These are phyloP conservation scores for Ophion ventricosus DNA, from an alignment of 2,888 invertebrate genomes.

Conservation along the genomic window DNA sequence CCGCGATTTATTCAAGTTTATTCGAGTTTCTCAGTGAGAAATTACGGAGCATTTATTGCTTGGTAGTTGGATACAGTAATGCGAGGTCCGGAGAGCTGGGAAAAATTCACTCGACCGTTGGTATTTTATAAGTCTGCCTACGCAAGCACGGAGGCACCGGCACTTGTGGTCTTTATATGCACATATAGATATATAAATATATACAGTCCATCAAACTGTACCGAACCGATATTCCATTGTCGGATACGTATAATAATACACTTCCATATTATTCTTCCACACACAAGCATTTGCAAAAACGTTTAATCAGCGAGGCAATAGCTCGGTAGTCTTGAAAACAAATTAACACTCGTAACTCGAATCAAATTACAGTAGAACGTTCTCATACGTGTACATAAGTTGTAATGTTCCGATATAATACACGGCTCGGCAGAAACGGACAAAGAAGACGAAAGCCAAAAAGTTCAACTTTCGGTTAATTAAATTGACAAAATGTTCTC, in stretches of 20 bases:
- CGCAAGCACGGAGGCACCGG: slow-evolving; percentile 28
- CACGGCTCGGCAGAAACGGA: not conserved
- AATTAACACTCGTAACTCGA: slow-evolving; percentile 55
- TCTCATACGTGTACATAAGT: not conserved
- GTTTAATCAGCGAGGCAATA: slow-evolving; percentile 53
- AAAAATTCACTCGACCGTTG: slow-evolving; percentile 60
- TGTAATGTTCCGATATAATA: not conserved
- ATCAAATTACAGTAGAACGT: slow-evolving; percentile 30
- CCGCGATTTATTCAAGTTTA: not conserved
- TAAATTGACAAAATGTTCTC: not conserved
- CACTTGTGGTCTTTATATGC: slow-evolving; percentile 5
- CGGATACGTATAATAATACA: slow-evolving; percentile 57
- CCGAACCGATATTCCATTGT: slow-evolving; percentile 58
- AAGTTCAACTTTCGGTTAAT: not conserved
- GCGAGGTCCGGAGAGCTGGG: slow-evolving; percentile 47
- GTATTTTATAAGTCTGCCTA: slow-evolving; percentile 24
- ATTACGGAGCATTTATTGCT: slow-evolving; percentile 33
- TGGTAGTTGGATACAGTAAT: slow-evolving; percentile 9
- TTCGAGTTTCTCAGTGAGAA: slow-evolving; percentile 1
- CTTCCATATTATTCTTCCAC: slow-evolving; percentile 59
- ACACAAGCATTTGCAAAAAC: slow-evolving; percentile 58
- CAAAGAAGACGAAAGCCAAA: not conserved
- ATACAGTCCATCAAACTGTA: slow-evolving; percentile 42
- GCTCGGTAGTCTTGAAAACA: slow-evolving; percentile 35
- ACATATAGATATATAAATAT: not conserved